Conservation (phyloP, 2,888 invertebrate species). For the Caenorhabditis plicata region DNA sequence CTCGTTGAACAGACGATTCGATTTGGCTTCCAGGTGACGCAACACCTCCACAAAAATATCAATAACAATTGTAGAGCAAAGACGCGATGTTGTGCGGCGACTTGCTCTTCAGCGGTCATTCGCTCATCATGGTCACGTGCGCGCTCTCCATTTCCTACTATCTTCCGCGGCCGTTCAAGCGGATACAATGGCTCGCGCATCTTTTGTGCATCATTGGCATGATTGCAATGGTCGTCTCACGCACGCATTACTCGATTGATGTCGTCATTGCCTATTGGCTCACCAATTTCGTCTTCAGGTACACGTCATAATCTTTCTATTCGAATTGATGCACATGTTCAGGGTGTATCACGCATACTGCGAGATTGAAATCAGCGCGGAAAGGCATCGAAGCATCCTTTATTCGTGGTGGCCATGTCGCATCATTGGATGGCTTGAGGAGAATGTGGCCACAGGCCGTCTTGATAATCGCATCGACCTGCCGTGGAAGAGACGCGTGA, state of each 20-base stretch:
- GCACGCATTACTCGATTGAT: slow-evolving; percentile 57
- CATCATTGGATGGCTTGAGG: slow-evolving; percentile 49
- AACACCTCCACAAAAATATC: background rate
- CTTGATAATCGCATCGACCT: slow-evolving; percentile 15
- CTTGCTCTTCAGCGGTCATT: slow-evolving; percentile 55
- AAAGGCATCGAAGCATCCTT: slow-evolving; percentile 39
- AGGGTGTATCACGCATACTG: slow-evolving; percentile 52
- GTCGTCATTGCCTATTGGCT: slow-evolving; percentile 56
- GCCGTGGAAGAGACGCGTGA: background rate
- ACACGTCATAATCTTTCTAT: background rate
- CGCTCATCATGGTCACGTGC: slow-evolving; percentile 49
- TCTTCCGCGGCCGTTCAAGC: slow-evolving; percentile 34
- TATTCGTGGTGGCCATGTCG: slow-evolving; percentile 36
- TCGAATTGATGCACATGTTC: slow-evolving; percentile 1
- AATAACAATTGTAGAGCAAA: slow-evolving; percentile 36
- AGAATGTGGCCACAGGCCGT: slow-evolving; percentile 47
- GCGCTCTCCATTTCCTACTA: slow-evolving; percentile 48
- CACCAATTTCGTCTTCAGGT: slow-evolving; percentile 50
- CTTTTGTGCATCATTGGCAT: slow-evolving; percentile 36
- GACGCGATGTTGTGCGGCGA: slow-evolving; percentile 54
- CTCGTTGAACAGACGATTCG: slow-evolving; percentile 58
- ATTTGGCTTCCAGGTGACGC: slow-evolving; percentile 59
- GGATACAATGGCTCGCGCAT: slow-evolving; percentile 33
- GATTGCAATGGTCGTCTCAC: slow-evolving; percentile 50
- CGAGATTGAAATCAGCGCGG: slow-evolving; percentile 47